Evolutionary conservation across 2,888 invertebrate species (phyloP).

Genomic region (Parnassius mnemosyne): DNA sequence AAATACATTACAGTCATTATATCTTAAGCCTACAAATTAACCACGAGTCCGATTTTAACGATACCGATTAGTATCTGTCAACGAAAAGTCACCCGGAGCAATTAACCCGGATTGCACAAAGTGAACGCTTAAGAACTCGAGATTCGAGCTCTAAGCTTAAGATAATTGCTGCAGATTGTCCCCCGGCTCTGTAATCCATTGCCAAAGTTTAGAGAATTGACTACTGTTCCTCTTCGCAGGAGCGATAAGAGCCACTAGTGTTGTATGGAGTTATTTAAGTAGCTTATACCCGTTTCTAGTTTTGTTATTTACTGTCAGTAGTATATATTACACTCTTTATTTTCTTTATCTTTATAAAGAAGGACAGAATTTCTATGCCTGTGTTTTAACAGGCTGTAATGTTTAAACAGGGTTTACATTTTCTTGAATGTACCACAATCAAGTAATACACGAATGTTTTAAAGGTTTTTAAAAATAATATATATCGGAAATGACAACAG

Average conservation of each 20-base stretch:
- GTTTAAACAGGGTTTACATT: too few relatives aligned
- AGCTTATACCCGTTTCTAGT: constrained; percentile 50
- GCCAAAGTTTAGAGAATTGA: constrained; percentile 71
- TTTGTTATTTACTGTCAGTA: not conserved
- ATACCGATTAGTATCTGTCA: constrained; percentile 28
- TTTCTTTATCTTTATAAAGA: too few relatives aligned
- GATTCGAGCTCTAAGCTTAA: constrained; percentile 55
- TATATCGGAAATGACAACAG: too few relatives aligned
- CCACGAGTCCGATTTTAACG: constrained; percentile 22
- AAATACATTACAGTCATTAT: constrained; percentile 13
- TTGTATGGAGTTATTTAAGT: constrained; percentile 71
- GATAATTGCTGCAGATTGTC: constrained; percentile 73
- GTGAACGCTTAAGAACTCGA: constrained; percentile 37
- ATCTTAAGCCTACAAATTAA: constrained; percentile 11
- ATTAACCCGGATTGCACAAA: constrained; percentile 41
- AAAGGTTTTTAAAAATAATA: too few relatives aligned
- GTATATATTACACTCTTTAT: too few relatives aligned
- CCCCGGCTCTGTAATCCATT: constrained; percentile 48
- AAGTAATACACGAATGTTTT: too few relatives aligned
- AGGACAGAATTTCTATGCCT: too few relatives aligned
- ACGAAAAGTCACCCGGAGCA: constrained; percentile 33
- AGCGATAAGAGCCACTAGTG: constrained; percentile 63
- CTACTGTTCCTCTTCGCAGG: constrained; percentile 60
- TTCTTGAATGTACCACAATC: too few relatives aligned
- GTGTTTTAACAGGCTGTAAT: too few relatives aligned